A percentile compares a stretch with the other conserved stretches of the same genome.
phyloP scores from a whole-genome alignment of 2,797 vertebrate genomes.

The Siniperca undulata region DNA sequence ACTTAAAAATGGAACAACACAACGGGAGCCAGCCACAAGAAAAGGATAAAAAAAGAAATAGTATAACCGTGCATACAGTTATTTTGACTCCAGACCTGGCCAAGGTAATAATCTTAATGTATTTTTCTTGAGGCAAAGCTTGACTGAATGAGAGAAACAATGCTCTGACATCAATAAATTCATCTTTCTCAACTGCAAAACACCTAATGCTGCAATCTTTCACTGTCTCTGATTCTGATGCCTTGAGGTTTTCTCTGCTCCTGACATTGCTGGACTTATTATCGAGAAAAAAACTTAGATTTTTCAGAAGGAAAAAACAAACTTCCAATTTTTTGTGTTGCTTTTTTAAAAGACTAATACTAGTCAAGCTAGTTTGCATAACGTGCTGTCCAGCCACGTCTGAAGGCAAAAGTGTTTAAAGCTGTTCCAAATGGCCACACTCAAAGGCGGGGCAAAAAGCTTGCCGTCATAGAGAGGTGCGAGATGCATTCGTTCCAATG shows the following conservation, averaged over 20 bases:
- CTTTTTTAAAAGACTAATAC: neutral
- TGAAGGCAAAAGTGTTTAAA: conserved; percentile 1
- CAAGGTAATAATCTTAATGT: conserved; percentile 49
- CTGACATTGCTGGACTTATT: neutral
- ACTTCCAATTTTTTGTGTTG: neutral
- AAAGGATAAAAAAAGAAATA: conserved; percentile 22
- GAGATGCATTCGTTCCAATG: neutral
- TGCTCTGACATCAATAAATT: conserved; percentile 48
- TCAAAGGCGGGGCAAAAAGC: neutral
- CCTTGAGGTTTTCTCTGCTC: conserved; percentile 15
- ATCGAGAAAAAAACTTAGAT: neutral
- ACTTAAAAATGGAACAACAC: conserved; percentile 61
- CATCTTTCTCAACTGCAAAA: conserved; percentile 35
- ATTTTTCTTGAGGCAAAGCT: conserved; percentile 46
- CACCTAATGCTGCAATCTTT: conserved; percentile 35
- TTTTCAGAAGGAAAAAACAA: neutral
- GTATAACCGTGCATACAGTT: conserved; percentile 7
- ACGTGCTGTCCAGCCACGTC: neutral
- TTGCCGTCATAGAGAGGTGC: neutral
- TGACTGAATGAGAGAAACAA: conserved; percentile 29
- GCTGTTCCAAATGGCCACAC: neutral
- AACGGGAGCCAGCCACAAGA: conserved; percentile 24
- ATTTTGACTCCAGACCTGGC: conserved; percentile 41
- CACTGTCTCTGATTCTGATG: conserved; percentile 21
- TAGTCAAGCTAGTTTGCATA: neutral